These are phyloP conservation scores for Hyperoodon ampullatus DNA, from an alignment of 2,113 vertebrate species.

Conservation along the genomic window DNA sequence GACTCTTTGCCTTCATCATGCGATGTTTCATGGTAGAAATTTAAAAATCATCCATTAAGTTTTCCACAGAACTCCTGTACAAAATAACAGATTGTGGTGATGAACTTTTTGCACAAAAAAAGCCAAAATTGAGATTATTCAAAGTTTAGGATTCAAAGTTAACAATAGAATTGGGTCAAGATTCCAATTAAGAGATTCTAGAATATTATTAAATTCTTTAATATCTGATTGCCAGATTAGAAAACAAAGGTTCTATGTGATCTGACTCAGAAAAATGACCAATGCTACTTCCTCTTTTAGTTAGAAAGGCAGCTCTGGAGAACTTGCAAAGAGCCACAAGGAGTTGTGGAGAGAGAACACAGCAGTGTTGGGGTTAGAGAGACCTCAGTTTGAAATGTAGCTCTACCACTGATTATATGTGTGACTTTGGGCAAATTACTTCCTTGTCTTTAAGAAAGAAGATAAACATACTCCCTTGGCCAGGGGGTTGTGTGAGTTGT, in stretches of 20 bases:
- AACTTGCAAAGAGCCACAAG: background rate
- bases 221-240: background rate
- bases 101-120: background rate
- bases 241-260: background rate
- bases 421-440: background rate
- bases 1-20: slow-evolving; percentile 24
- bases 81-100: background rate
- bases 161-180: slow-evolving; percentile 33
- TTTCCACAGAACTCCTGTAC: background rate
- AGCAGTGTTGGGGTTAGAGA: background rate
- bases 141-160: background rate
- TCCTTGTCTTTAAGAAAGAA: background rate
- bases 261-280: background rate
- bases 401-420: background rate
- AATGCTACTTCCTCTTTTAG: background rate
- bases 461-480: background rate
- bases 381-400: background rate
- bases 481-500: background rate
- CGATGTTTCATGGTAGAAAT: background rate
- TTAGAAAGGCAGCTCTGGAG: background rate
- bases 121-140: background rate
- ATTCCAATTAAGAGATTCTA: slow-evolving; percentile 4
- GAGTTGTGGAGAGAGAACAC: background rate
- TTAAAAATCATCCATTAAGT: background rate
- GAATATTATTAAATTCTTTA: slow-evolving; percentile 30